phyloP scores from a whole-genome alignment of 2,113 vertebrate genomes.

The Calcarius ornatus region DNA sequence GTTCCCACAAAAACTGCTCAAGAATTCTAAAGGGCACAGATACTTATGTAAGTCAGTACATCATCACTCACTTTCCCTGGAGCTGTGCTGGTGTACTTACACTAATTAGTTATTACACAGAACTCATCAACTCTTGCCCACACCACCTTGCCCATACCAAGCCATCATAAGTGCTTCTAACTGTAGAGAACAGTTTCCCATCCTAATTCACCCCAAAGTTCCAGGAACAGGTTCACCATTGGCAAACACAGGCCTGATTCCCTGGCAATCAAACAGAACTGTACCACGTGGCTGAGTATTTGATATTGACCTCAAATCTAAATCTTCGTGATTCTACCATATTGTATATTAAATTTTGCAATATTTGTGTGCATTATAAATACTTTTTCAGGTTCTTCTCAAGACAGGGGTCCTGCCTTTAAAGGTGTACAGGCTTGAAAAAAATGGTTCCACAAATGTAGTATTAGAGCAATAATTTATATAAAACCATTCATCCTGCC shows the following conservation, averaged over 20 bases:
- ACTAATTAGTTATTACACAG: neutral
- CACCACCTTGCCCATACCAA: neutral
- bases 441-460: neutral
- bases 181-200: neutral
- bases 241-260: neutral
- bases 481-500: constrained; percentile 27
- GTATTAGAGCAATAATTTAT: constrained; percentile 14
- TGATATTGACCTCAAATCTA: neutral
- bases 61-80: neutral
- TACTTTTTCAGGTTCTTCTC: neutral
- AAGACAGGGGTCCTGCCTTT: neutral
- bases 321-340: neutral
- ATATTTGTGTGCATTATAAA: neutral
- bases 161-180: neutral
- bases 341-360: neutral
- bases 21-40: neutral
- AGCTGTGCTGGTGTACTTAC: neutral
- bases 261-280: neutral
- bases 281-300: neutral
- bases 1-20: neutral
- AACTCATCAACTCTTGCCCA: neutral
- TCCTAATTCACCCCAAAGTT: neutral
- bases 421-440: neutral
- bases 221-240: neutral
- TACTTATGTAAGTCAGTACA: neutral